phyloP scores from a whole-genome alignment of 2,797 vertebrate genomes.

The Eidolon dupreanum region DNA sequence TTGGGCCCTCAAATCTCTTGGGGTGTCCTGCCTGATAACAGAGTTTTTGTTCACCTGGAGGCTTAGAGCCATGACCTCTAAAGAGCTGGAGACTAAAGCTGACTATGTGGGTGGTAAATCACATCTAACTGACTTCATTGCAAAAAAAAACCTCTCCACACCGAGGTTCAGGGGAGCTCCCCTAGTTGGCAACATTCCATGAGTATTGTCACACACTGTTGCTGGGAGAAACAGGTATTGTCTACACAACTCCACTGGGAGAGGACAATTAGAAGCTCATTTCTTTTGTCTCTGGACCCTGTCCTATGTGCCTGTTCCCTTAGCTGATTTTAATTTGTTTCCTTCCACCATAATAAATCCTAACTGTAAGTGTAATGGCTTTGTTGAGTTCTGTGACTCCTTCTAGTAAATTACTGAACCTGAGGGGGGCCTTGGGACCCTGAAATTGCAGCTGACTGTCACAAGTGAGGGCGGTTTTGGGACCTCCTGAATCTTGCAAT shows the following conservation, averaged over 20 bases:
- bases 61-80: neutral
- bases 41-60: neutral
- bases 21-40: neutral
- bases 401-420: neutral
- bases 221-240: neutral
- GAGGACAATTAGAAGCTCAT: neutral
- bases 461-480: neutral
- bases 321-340: neutral
- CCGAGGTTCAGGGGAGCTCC: neutral
- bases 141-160: neutral
- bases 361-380: neutral
- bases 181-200: neutral
- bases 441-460: neutral
- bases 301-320: neutral
- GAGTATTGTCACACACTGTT: neutral
- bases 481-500: neutral
- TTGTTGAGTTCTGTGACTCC: neutral
- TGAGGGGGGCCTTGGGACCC: neutral
- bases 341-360: neutral
- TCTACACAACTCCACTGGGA: neutral
- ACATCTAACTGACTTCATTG: neutral
- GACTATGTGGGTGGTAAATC: neutral
- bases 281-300: neutral
- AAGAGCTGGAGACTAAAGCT: neutral
- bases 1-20: neutral